Percentiles rank a stretch among this genome's conserved stretches.
phyloP scores from a whole-genome alignment of 2,888 invertebrate genomes.

The Cephus spinipes region DNA sequence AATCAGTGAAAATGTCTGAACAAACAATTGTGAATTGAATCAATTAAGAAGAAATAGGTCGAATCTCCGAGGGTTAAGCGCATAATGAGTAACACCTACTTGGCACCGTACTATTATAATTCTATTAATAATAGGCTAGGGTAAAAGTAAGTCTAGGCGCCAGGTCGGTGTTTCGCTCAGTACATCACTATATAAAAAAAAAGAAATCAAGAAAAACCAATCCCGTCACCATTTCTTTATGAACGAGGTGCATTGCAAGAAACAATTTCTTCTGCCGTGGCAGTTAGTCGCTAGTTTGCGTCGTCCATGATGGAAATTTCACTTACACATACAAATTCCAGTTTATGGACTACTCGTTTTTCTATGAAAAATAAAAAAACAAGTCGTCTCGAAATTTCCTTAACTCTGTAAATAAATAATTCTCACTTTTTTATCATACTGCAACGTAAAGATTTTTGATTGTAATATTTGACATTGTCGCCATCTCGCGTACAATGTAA shows the following conservation, averaged over 20 bases:
- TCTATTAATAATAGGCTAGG: constrained; percentile 46
- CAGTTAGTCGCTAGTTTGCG: background rate
- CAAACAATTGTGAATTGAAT: constrained; percentile 14
- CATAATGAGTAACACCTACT: constrained; percentile 41
- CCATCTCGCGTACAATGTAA: background rate
- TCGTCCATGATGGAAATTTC: background rate
- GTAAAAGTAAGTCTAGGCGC: constrained; percentile 37
- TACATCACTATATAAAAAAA: background rate
- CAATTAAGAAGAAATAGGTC: background rate
- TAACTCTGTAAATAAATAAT: background rate
- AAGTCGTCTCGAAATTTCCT: background rate
- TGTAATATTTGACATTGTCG: background rate
- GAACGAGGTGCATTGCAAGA: background rate
- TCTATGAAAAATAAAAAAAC: background rate
- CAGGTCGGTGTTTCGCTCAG: constrained; percentile 38
- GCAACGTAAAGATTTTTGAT: background rate
- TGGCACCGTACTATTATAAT: constrained; percentile 45
- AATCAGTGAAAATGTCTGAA: constrained; percentile 20
- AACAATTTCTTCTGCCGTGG: background rate
- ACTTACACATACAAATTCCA: background rate
- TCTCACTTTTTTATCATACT: background rate
- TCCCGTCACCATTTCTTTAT: constrained; percentile 4
- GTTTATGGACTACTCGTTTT: background rate
- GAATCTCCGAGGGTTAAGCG: constrained; percentile 15
- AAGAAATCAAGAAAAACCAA: constrained; percentile 1